Base-by-base conservation (phyloP, 1,140 invertebrate species). In the Musca vetustissima region DNA sequence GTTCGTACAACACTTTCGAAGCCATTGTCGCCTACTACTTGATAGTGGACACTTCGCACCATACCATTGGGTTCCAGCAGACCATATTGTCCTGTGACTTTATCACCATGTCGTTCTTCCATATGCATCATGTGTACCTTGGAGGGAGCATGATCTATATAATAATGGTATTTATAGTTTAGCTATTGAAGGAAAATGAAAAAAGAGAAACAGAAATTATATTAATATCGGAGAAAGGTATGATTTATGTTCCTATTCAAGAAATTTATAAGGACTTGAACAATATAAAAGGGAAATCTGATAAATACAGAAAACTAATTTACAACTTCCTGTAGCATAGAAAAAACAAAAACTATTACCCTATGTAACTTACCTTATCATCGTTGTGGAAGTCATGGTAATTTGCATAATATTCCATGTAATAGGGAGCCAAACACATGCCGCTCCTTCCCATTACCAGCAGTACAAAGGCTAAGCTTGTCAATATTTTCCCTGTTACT, bases 41-140 rank as follows among this genome's bases (percentile, higher is more conserved):
- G 78, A 70, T 86, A 86, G 67, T 83, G 76, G 4, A 86, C 86
- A 25, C 77, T 79, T 59, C 85, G 79, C 14, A 87, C 74, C 69
- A 79, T 76, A 4, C 85, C 85, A 61, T 77, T 83, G 11, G 85
- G 79, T 67, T 86, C 84, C 22, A 86, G 69, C 59, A 86, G 78
- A 65, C 82, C 83, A 75, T 86, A 86, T 14, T 75, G 75, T 0
- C 85, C 85, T 19, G 72, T 80, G 4, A 85, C 83, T 32, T 81
- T 69, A 59, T 82, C 74, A 0, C 83, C 83, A 8, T 76, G 68
- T 48, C 81, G 74, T 69, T 85, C 80, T 73, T 86, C 85, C 71
- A 81, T 83, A 59, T 84, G 84, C 65, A 85, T 79, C 49, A 80
- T 84, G 55, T 85, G 73, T 36, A 84, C 72, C 68, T 80, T 79